Base-by-base conservation (phyloP, 2,888 invertebrate genomes). In the Pyrochroa serraticornis region DNA sequence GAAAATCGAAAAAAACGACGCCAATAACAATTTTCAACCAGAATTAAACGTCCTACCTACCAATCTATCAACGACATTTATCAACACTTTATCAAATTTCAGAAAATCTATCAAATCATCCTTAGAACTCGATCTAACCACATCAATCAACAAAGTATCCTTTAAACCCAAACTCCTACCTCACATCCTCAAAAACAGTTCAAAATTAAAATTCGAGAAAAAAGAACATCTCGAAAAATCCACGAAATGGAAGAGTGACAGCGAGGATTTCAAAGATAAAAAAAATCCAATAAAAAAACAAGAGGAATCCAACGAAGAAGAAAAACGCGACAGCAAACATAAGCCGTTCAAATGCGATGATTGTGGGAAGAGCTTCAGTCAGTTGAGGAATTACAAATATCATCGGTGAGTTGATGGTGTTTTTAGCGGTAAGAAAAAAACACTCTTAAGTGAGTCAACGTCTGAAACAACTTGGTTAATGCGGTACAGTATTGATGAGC, bases 351-450 rank as follows among this genome's bases (percentile, higher is more conserved):
- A 88, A 68, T 92, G 92, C 75, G 81, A 82, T 13, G 91, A 92
- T 65, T 93, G 92, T 73, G 88, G 87, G 44, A 92, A 92, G 76
- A 86, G 87, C 37, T 93, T 93, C 77, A 91, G 91, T 0, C 92
- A 93, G 75, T 80, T 92, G 48, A 83, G 92, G 37, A 93, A 93
- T 79, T 93, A 88, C 78, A 92, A 92, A 79, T 93, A 93, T 74
- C 92, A 93, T 75, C 74, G 79, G 79, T 79, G 70, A 70, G 70
- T 58, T 22, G 8, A 39, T 43, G 43, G 7, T n/a, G 14, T 22
- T 13, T 39, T 9, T 12, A 9, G 3, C 13, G 1, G 39, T 39
- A 39, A 12, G 10, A 10, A 8, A 39, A 12, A 10, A n/a, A n/a
- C 36, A 35, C 3, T 22, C 22, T 22, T 22, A 22, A 22, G 22